Percentiles rank a stretch among this genome's conserved stretches.
phyloP scores from a whole-genome alignment of 2,888 invertebrate species.

The Melikaiella ostensackeni region DNA sequence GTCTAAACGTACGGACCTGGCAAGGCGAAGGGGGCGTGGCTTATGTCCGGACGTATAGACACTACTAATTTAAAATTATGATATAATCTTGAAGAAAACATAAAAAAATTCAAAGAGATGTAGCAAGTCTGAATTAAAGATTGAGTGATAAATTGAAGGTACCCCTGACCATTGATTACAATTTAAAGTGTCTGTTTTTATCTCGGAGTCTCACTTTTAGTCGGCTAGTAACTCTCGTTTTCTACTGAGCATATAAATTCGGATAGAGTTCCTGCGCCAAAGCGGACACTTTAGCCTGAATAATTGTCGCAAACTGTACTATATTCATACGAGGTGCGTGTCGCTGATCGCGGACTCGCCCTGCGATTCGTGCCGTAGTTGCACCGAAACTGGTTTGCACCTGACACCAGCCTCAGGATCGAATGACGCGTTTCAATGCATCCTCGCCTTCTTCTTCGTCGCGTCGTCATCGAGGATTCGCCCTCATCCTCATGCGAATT shows the following conservation, averaged over 20 bases:
- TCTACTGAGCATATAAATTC: slow-evolving; percentile 11
- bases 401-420: slow-evolving; percentile 74
- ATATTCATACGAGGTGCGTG: slow-evolving; percentile 49
- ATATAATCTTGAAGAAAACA: no score
- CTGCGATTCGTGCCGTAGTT: slow-evolving; percentile 49
- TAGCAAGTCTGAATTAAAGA: no score
- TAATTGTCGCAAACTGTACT: slow-evolving; percentile 46
- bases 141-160: no score
- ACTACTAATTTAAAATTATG: no score
- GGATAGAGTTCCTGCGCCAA: slow-evolving; percentile 23
- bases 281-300: slow-evolving; percentile 23
- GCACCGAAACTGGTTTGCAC: slow-evolving; percentile 75
- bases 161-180: no score
- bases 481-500: slow-evolving; percentile 54
- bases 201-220: background rate
- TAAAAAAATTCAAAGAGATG: no score
- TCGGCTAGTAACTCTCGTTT: slow-evolving; percentile 20
- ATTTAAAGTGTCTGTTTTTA: background rate
- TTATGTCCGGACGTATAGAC: no score
- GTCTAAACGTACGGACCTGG: no score
- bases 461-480: slow-evolving; percentile 47
- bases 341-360: slow-evolving; percentile 50
- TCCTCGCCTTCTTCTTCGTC: slow-evolving; percentile 45
- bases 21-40: no score
- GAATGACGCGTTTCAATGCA: slow-evolving; percentile 76